Conservation (phyloP, 2,888 invertebrate species). For the Plutella xylostella region DNA sequence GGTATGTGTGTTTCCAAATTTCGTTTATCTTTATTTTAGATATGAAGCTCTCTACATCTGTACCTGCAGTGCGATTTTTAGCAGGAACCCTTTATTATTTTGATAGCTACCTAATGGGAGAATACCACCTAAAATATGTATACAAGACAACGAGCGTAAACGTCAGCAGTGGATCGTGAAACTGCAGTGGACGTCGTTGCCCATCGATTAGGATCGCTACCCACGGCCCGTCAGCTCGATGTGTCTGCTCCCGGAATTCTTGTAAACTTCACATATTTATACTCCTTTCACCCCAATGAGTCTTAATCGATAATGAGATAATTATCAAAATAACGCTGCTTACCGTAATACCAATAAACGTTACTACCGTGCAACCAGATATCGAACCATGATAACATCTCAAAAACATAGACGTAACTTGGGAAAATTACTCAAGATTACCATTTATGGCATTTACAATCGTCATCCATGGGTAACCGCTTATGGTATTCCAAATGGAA, state of each 20-base stretch:
- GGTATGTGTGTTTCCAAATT: conserved; percentile 6
- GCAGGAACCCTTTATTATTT: too few relatives aligned
- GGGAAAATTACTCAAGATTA: neutral
- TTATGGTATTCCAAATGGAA: conserved; percentile 9
- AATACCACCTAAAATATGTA: neutral
- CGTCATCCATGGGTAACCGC: neutral
- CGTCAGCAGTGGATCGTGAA: conserved; percentile 43
- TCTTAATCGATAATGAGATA: conserved; percentile 9
- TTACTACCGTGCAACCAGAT: too few relatives aligned
- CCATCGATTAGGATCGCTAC: conserved; percentile 55
- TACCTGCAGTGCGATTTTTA: too few relatives aligned
- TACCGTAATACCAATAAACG: neutral
- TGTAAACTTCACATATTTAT: conserved; percentile 53
- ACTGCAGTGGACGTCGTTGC: conserved; percentile 32
- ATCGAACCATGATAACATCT: too few relatives aligned
- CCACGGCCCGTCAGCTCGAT: conserved; percentile 52
- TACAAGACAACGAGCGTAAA: conserved; percentile 3
- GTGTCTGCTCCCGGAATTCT: conserved; percentile 38
- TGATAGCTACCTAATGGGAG: too few relatives aligned
- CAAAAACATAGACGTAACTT: neutral
- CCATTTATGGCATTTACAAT: neutral
- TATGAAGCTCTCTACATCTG: too few relatives aligned
- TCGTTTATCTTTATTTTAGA: too few relatives aligned
- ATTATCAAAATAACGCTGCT: neutral
- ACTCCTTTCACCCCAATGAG: conserved; percentile 21